These are phyloP conservation scores for Lithobates sylvaticus DNA, from an alignment of 2,797 vertebrate genomes.

Conservation along the genomic window DNA sequence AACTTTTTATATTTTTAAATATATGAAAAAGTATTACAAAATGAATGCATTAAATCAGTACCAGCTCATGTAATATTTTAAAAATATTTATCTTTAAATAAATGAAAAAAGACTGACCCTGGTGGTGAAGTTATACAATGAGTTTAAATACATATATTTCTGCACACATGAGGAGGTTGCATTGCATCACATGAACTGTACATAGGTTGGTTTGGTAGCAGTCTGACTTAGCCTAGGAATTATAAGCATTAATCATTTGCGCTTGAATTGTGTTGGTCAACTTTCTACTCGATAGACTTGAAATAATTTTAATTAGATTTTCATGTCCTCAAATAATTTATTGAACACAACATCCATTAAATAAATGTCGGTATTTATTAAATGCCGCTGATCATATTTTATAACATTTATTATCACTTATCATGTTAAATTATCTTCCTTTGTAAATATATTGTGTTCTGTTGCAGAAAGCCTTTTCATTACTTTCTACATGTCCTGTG, in stretches of 20 bases:
- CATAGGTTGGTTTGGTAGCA: conserved; percentile 30
- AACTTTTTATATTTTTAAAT: too few relatives aligned
- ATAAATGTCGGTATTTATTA: conserved; percentile 62
- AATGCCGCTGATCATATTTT: conserved; percentile 60
- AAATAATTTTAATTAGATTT: conserved; percentile 63
- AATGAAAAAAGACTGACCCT: too few relatives aligned
- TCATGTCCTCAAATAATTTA: conserved; percentile 61
- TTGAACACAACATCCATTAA: conserved; percentile 62
- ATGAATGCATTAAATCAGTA: too few relatives aligned
- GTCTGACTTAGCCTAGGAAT: conserved; percentile 40
- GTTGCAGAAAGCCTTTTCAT: conserved; percentile 58
- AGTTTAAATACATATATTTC: background rate
- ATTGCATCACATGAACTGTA: conserved; percentile 36
- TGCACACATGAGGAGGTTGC: conserved; percentile 16
- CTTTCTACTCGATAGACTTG: conserved; percentile 54
- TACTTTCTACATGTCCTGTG: conserved; percentile 57
- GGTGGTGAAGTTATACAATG: background rate
- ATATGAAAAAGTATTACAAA: too few relatives aligned
- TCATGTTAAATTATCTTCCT: conserved; percentile 60
- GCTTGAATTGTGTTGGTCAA: conserved; percentile 59
- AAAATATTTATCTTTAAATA: too few relatives aligned
- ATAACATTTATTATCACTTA: conserved; percentile 62
- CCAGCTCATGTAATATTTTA: too few relatives aligned
- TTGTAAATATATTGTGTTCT: conserved; percentile 61
- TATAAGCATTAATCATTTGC: conserved; percentile 58